Base-by-base conservation (phyloP, 2,888 invertebrate genomes). In the Plemyria rubiginata region DNA sequence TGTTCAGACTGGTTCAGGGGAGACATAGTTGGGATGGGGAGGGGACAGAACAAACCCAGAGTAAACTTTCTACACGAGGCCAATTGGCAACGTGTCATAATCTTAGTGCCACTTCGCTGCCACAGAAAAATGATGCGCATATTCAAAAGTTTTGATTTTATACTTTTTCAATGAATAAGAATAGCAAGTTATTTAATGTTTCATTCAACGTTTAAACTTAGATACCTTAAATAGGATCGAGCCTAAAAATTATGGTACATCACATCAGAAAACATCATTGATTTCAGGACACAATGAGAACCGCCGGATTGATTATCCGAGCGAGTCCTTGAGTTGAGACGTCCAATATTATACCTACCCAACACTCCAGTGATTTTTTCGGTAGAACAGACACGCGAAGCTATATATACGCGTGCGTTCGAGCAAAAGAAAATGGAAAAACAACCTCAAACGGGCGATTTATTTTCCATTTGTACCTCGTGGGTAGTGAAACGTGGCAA, bases 61-160 rank as follows among this genome's bases (percentile, higher is more conserved):
- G 73, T 77, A 77, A 87, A 87, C 86, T 85, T 85, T 84, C 86
- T 78, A 80, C 71, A 73, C 75, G 79, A 78, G 84, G 82, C 79
- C 82, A 81, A 74, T 78, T 81, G 71, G 78, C 70, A 80, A 85
- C 85, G 82, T 80, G 81, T 83, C 80, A 85, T 85, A 85, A 86
- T 85, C 82, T 80, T 74, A 75, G 72, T 74, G 70, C 74, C 68
- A 72, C 71, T 79, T 73, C 70, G 67, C 71, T 72, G 75, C 71
- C 65, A 66, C 70, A 65, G 32, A 32, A 66, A 58, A 48, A 52
- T 51, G 54, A 57, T 40, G 43, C n/a, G 55, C 13, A 48, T 48
- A 48, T n/a, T 12, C 43, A 41, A 22, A 53, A 45, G 54, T 54
- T 54, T 54, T 43, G 43, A 45, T 54, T 43, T 3, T 15, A 43